phyloP scores from a whole-genome alignment of 2,797 vertebrate genomes.

The Sebastes nivosus region DNA sequence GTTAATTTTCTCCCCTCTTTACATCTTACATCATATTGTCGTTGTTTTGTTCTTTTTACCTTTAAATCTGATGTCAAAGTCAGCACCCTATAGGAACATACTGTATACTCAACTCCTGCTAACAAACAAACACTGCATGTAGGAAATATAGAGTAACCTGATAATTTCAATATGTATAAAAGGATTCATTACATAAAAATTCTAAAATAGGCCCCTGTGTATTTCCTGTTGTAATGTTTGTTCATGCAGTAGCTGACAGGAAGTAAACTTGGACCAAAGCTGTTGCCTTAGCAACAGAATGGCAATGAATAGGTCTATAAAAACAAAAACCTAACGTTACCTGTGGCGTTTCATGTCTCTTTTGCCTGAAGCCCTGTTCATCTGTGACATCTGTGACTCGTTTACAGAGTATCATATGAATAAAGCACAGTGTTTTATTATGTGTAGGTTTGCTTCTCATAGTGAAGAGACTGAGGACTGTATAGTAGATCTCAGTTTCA shows the following conservation, averaged over 20 bases:
- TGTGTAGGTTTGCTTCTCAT: not conserved
- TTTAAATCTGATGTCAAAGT: not conserved
- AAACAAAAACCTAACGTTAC: not conserved
- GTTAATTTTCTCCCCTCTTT: not conserved
- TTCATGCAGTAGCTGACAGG: not conserved
- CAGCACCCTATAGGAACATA: not conserved
- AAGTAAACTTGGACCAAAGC: not conserved
- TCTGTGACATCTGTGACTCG: not conserved
- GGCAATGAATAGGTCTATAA: not conserved
- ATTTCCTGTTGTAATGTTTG: not conserved
- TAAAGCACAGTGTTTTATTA: not conserved
- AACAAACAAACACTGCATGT: not conserved
- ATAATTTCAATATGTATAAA: not conserved
- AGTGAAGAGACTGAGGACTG: not conserved
- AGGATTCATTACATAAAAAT: not conserved
- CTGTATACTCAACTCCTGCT: not conserved
- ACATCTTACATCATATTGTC: not conserved
- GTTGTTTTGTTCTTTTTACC: not conserved
- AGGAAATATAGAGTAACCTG: not conserved
- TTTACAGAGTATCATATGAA: not conserved
- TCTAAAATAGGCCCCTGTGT: no score
- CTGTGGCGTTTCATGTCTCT: not conserved
- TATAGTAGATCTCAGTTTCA: not conserved
- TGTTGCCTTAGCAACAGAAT: not conserved
- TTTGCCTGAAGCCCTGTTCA: not conserved